Conservation (phyloP, 2,797 vertebrate species). For the Balearica regulorum region DNA sequence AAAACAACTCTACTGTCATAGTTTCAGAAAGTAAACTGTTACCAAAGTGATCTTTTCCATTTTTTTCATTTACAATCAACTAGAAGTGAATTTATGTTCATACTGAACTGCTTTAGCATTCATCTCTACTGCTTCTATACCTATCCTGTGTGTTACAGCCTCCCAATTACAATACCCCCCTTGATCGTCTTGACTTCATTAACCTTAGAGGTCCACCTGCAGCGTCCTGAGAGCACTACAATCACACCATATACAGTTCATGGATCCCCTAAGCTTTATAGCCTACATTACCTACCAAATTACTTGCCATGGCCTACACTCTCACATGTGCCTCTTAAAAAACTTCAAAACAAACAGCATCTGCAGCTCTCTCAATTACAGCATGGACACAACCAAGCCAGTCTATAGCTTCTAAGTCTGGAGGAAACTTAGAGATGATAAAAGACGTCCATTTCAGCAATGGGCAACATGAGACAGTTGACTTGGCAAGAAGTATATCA, state of each 20-base stretch:
- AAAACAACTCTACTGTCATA: neutral
- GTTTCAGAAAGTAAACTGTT: neutral
- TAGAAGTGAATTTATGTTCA: neutral
- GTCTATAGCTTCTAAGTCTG: neutral
- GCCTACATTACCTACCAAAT: neutral
- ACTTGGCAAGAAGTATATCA: neutral
- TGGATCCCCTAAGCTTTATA: neutral
- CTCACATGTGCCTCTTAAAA: neutral
- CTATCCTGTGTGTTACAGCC: neutral
- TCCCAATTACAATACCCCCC: neutral
- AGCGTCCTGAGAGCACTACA: neutral
- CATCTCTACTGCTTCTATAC: neutral
- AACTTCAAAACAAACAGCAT: neutral
- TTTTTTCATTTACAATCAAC: neutral
- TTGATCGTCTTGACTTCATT: neutral
- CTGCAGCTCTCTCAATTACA: neutral
- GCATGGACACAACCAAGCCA: neutral
- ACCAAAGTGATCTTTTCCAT: neutral
- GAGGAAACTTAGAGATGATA: neutral
- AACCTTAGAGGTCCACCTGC: neutral
- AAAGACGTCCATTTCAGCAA: neutral
- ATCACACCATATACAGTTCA: accelerated
- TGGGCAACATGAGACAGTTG: neutral
- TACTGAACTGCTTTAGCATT: neutral
- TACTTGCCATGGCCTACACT: neutral